These are phyloP conservation scores for Gyps fulvus DNA, from an alignment of 2,113 vertebrate species.

Conservation along the genomic window DNA sequence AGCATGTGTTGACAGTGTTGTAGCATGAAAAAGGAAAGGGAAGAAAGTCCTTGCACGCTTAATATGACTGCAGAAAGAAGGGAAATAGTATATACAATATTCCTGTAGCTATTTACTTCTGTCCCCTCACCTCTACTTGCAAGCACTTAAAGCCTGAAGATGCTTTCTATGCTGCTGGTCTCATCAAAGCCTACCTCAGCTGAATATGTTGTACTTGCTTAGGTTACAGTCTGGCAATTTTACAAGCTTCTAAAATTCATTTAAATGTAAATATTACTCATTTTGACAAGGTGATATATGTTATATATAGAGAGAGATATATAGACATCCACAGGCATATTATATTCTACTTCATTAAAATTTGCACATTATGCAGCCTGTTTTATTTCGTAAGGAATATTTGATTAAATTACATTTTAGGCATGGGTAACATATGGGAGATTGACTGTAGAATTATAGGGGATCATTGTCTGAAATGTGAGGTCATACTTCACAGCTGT, in stretches of 20 bases:
- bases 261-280: conserved; percentile 15
- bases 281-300: neutral
- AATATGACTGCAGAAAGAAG: neutral
- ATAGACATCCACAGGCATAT: neutral
- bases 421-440: neutral
- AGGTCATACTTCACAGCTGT: neutral
- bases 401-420: conserved; percentile 1
- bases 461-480: neutral
- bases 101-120: neutral
- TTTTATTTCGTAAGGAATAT: neutral
- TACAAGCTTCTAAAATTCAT: neutral
- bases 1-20: neutral
- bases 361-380: neutral
- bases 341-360: neutral
- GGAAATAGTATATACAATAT: neutral
- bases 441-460: neutral
- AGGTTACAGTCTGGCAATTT: neutral
- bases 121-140: neutral
- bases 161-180: neutral
- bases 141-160: neutral
- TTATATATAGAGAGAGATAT: neutral
- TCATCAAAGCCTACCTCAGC: neutral
- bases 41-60: neutral
- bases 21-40: neutral
- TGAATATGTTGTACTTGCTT: neutral